Conservation (phyloP, 2,797 vertebrate species). For the Pangasius sanitwongsei region DNA sequence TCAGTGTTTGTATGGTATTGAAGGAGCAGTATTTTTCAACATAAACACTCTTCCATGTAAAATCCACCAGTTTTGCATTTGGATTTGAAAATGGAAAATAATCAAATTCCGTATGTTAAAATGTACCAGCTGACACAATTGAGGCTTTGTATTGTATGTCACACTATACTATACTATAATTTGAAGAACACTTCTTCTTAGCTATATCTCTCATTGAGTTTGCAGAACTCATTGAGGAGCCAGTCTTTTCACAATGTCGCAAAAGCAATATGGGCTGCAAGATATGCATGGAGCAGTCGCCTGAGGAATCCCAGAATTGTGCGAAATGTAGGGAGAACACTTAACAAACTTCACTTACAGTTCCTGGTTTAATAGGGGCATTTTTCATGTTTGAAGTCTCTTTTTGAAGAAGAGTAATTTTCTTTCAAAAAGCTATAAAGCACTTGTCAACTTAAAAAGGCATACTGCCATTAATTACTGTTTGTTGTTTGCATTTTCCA, state of each 20-base stretch:
- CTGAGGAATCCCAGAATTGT: not conserved
- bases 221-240: not conserved
- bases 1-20: not conserved
- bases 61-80: not conserved
- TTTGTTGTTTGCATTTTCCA: not conserved
- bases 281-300: not conserved
- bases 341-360: not conserved
- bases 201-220: not conserved
- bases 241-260: not conserved
- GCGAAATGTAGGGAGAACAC: not conserved
- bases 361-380: not conserved
- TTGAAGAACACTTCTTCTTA: not conserved
- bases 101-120: not conserved
- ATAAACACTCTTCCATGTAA: not conserved
- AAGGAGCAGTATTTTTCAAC: not conserved
- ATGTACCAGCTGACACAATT: not conserved
- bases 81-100: not conserved
- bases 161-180: not conserved
- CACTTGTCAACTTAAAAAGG: not conserved
- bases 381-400: not conserved
- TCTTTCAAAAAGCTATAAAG: not conserved
- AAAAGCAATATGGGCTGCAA: not conserved
- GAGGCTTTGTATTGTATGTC: not conserved
- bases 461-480: not conserved
- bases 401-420: not conserved